Conservation (phyloP, 2,113 vertebrate genomes). For the Sander lucioperca region DNA sequence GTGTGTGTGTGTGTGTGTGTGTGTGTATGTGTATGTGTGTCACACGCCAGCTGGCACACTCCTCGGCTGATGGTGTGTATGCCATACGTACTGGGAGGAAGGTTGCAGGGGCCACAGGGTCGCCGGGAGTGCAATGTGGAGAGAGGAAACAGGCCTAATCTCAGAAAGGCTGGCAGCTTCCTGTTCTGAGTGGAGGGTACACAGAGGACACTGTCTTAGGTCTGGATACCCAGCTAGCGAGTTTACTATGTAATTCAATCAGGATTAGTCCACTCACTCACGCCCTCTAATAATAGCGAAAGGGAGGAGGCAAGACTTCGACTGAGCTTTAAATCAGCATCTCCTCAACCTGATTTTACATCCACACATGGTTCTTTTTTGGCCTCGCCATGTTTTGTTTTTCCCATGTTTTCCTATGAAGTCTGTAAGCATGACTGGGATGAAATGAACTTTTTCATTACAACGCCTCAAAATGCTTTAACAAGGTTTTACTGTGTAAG, state of each 20-base stretch:
- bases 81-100: constrained; percentile 75
- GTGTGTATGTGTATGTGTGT: constrained; percentile 26
- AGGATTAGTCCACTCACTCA: constrained; percentile 70
- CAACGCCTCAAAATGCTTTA: not conserved
- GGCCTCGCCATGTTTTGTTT: not conserved
- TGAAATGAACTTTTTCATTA: not conserved
- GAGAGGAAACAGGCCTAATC: constrained; percentile 86
- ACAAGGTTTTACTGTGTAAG: not conserved
- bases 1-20: no score
- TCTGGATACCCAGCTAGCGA: constrained; percentile 59
- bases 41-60: constrained; percentile 70
- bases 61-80: constrained; percentile 64
- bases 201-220: constrained; percentile 81
- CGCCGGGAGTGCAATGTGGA: constrained; percentile 74
- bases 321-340: constrained; percentile 31
- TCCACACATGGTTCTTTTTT: constrained; percentile 18
- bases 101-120: constrained; percentile 75
- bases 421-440: not conserved
- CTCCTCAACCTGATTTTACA: constrained; percentile 43
- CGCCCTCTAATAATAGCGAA: constrained; percentile 63
- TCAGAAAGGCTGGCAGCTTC: constrained; percentile 86
- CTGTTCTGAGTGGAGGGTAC: constrained; percentile 81
- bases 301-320: constrained; percentile 24
- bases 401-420: not conserved
- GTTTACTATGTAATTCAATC: constrained; percentile 81